Base-by-base conservation (phyloP, 2,888 invertebrate species). In the Cremastinae sp. region DNA sequence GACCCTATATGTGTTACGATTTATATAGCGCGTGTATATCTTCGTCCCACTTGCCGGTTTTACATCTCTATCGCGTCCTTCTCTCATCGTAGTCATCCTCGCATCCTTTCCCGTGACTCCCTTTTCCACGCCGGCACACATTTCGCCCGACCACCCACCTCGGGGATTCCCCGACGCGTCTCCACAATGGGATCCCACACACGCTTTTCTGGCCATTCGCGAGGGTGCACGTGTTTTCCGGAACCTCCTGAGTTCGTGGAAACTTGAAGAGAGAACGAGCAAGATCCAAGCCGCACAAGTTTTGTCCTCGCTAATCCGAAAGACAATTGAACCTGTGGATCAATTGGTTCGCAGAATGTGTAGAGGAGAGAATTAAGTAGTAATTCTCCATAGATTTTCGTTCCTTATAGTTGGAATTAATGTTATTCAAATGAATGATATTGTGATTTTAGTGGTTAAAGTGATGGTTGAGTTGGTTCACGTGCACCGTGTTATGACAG, bases 41-140 rank as follows among this genome's bases (percentile, higher is more conserved):
- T 61, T 20, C 45, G 55, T 55, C 43, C 41, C 66, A 59, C 74
- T 74, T 74, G 28, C 28, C 35, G 53, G 66, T 47, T 35, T 62
- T 62, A 70, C 14, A 59, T 72, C 68, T 76, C 68, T 65, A 56
- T 73, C 62, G 51, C 61, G 51, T 39, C 20, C 39, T 51, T 28
- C 62, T 49, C 61, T 61, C 28, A 5, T 28, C 28, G 28, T 28
- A 5, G 28, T 58, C 37, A 14, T 61, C n/a, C 45, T 45, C 65
- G 39, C 58, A 35, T 61, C 22, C 49, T 35, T 71, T 53, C 22
- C 66, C 39, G 58, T 62, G 49, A 47, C 37, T 45, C 64, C 35
- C 51, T 49, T 45, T 18, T 43, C 49, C 49, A 39, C 47, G 55
- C 70, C 59, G 8, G 7, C 51, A 18, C 55, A 55, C 64, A 61